Conservation (phyloP, 2,888 invertebrate species). For the Phasia obesa region DNA sequence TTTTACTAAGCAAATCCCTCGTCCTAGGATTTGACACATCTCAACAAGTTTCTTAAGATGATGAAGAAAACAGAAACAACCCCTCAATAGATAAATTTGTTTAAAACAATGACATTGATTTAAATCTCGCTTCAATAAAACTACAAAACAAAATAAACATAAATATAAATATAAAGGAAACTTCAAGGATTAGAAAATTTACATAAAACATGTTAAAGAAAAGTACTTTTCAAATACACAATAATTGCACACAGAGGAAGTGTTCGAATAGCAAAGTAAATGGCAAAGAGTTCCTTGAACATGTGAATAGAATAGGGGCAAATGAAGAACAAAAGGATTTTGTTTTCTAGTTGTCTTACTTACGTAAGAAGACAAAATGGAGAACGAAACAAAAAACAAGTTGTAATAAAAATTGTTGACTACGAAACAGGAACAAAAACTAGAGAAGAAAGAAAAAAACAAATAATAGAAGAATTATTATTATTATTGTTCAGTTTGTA, state of each 20-base stretch:
- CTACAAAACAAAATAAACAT: slow-evolving; percentile 39
- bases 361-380: slow-evolving; percentile 41
- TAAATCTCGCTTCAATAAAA: slow-evolving; percentile 55
- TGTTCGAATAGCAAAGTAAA: background rate
- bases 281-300: slow-evolving; percentile 12
- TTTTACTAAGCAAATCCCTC: slow-evolving; percentile 39
- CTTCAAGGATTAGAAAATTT: slow-evolving; percentile 63
- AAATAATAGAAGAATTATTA: slow-evolving; percentile 67
- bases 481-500: slow-evolving; percentile 65
- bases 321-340: slow-evolving; percentile 57
- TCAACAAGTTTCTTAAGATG: slow-evolving; percentile 56
- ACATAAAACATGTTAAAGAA: slow-evolving; percentile 25
- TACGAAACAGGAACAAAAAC: slow-evolving; percentile 36
- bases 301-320: slow-evolving; percentile 36
- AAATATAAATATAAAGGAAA: slow-evolving; percentile 33
- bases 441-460: slow-evolving; percentile 41
- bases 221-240: slow-evolving; percentile 6
- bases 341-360: slow-evolving; percentile 33
- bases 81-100: slow-evolving; percentile 31
- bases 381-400: no score
- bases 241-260: slow-evolving; percentile 21
- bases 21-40: slow-evolving; percentile 56
- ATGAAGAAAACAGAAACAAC: background rate
- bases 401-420: slow-evolving; percentile 60
- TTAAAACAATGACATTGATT: slow-evolving; percentile 66